These are phyloP conservation scores for Eueremaeus valkanovi DNA, from an alignment of 2,888 invertebrate genomes.

Conservation along the genomic window DNA sequence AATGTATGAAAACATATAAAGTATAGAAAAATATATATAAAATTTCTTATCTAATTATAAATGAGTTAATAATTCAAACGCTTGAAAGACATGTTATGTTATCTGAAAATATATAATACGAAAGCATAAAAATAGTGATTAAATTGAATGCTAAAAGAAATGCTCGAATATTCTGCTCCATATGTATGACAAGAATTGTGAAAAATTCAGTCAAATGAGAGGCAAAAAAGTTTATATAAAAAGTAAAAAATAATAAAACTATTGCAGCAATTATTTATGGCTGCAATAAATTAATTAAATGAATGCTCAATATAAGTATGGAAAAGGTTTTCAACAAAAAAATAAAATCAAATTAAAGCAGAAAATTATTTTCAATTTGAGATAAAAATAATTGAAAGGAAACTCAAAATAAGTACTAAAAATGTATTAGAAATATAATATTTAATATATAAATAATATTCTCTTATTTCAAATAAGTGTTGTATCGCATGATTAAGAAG, in stretches of 20 bases:
- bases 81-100: too few relatives aligned
- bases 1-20: too few relatives aligned
- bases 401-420: neutral
- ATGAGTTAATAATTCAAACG: too few relatives aligned
- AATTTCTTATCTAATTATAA: too few relatives aligned
- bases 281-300: constrained; percentile 15
- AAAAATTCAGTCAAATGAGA: neutral
- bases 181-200: neutral
- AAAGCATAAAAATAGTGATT: too few relatives aligned
- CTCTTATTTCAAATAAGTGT: neutral
- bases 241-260: neutral
- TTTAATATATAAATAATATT: neutral
- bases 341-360: neutral
- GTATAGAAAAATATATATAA: too few relatives aligned
- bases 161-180: too few relatives aligned
- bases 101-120: too few relatives aligned
- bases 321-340: too few relatives aligned
- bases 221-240: neutral
- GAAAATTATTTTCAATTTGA: neutral
- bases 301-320: neutral
- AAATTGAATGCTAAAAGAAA: too few relatives aligned
- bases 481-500: constrained; percentile 1
- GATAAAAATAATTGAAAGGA: neutral
- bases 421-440: too few relatives aligned
- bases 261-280: neutral